Conservation (phyloP, 2,113 vertebrate genomes). For the Paracanthobrama guichenoti region DNA sequence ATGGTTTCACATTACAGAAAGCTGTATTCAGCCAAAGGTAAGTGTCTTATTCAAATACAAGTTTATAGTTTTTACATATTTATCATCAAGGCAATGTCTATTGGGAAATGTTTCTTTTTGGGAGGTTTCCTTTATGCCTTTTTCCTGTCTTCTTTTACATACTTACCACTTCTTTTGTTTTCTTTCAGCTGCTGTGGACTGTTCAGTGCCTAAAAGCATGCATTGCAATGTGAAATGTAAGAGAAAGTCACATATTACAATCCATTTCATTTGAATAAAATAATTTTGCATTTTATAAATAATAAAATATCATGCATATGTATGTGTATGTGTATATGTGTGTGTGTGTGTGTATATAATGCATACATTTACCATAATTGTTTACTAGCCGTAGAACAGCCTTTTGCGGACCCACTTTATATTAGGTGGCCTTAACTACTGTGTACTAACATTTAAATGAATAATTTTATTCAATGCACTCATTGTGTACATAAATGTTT, state of each 20-base stretch:
- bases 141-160: background rate
- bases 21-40: constrained; percentile 94
- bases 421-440: too few species aligned
- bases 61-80: background rate
- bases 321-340: too few species aligned
- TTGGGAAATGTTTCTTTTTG: background rate
- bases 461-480: too few species aligned
- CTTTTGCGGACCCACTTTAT: too few species aligned
- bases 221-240: constrained; percentile 85
- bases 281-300: background rate
- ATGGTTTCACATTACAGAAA: constrained; percentile 94
- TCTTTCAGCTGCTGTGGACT: constrained; percentile 85
- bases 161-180: background rate
- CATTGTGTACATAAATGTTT: too few species aligned
- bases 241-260: constrained; percentile 62
- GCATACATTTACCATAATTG: too few species aligned
- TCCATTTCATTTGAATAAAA: background rate
- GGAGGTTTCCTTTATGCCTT: background rate
- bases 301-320: too few species aligned
- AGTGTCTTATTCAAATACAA: constrained; percentile 26
- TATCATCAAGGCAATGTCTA: background rate
- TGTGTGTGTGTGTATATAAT: too few species aligned
- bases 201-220: constrained; percentile 86
- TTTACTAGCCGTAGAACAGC: too few species aligned
- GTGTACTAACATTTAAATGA: too few species aligned